A percentile compares a stretch with the other conserved stretches of the same genome.
Conservation (phyloP, 2,797 vertebrate genomes). For the Pteropus rufus region DNA sequence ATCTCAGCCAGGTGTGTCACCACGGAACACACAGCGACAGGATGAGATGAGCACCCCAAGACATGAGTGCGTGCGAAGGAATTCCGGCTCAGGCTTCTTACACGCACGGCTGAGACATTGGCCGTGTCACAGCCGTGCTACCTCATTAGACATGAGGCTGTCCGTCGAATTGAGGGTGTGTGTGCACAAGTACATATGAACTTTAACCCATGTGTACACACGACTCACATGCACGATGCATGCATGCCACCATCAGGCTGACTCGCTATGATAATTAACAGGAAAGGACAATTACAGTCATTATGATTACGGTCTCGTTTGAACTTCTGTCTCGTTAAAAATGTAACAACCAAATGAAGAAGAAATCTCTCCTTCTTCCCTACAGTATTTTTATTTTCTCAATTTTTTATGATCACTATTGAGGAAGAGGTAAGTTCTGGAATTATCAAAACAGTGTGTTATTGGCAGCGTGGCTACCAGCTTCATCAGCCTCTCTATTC, state of each 20-base stretch:
- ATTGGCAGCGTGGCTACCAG: not conserved
- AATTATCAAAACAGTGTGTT: not conserved
- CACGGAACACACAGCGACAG: not conserved
- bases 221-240: not conserved
- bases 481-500: not conserved
- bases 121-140: not conserved
- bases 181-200: too few relatives aligned
- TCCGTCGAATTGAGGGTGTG: not conserved
- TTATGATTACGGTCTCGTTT: not conserved
- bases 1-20: not conserved
- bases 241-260: not conserved
- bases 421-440: not conserved
- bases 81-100: not conserved
- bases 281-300: not conserved
- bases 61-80: not conserved
- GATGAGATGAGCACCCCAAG: too few relatives aligned
- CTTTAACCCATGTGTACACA: not conserved
- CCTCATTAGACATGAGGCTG: not conserved
- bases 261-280: not conserved
- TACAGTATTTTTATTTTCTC: not conserved
- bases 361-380: not conserved
- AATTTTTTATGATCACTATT: not conserved
- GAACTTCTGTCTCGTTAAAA: not conserved
- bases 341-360: not conserved
- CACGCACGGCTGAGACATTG: not conserved